Conservation (phyloP, 2,113 vertebrate genomes). For the Chamaea fasciata region DNA sequence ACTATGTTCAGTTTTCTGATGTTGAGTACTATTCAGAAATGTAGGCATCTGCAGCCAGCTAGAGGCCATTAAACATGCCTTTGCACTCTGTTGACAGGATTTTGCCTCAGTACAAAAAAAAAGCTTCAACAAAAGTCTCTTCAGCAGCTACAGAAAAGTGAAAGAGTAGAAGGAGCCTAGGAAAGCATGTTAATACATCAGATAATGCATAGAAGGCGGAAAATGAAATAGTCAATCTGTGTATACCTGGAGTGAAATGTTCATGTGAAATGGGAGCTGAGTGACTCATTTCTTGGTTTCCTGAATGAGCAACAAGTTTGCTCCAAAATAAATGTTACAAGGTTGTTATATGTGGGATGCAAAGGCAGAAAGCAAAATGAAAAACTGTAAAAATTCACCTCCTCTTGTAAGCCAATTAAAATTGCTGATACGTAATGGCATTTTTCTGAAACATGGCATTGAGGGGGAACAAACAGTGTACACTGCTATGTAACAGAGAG, state of each 20-base stretch:
- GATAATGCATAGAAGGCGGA: background rate
- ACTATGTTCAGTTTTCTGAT: conserved; percentile 52
- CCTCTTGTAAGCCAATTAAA: background rate
- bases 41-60: conserved; percentile 52
- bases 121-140: conserved; percentile 49
- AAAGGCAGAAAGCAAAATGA: background rate
- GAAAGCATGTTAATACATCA: conserved; percentile 44
- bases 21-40: conserved; percentile 58
- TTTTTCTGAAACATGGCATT: background rate
- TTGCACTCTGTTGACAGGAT: conserved; percentile 44
- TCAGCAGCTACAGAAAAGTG: conserved; percentile 33
- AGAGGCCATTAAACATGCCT: conserved; percentile 59
- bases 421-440: background rate
- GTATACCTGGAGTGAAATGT: background rate
- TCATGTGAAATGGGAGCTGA: background rate
- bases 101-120: conserved; percentile 42
- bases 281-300: conserved; percentile 5
- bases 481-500: background rate
- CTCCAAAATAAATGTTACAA: background rate
- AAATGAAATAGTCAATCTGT: background rate
- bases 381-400: background rate
- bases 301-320: background rate
- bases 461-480: rapidly evolving
- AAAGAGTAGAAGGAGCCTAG: conserved; percentile 14
- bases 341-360: background rate